Evolutionary conservation across 2,888 invertebrate species (phyloP).

Genomic region (Drosophila macrospina): DNA sequence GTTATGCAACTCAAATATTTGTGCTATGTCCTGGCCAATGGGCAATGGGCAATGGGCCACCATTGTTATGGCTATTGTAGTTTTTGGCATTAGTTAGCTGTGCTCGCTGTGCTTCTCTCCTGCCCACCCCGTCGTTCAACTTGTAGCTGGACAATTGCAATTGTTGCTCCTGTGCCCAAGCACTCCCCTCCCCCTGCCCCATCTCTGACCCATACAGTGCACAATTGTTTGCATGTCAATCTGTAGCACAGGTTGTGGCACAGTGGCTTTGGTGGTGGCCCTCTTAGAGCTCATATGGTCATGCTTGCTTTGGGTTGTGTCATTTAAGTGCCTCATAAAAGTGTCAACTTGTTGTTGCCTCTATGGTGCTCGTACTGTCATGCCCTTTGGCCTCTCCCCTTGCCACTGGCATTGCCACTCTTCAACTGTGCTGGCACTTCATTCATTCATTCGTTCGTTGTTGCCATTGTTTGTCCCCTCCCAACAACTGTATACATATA

Average conservation of each 20-base stretch:
- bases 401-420: conserved; percentile 7
- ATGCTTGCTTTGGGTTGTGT: conserved; percentile 74
- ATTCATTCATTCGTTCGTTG: conserved; percentile 61
- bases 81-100: conserved; percentile 58
- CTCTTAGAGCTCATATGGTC: conserved; percentile 50
- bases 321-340: conserved; percentile 83
- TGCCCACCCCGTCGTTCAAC: not conserved
- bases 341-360: conserved; percentile 79
- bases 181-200: not conserved
- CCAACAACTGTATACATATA: conserved; percentile 39
- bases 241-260: conserved; percentile 60
- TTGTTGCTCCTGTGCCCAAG: conserved; percentile 65
- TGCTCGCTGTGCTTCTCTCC: not conserved
- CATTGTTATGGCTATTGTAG: conserved; percentile 64
- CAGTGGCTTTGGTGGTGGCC: conserved; percentile 24
- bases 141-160: conserved; percentile 70
- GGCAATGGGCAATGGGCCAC: conserved; percentile 17
- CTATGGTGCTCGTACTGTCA: conserved; percentile 56
- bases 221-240: conserved; percentile 79
- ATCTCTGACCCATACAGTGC: not conserved
- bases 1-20: conserved; percentile 71
- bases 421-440: conserved; percentile 53
- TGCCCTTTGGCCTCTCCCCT: conserved; percentile 41
- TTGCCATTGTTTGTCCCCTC: conserved; percentile 56
- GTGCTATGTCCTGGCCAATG: conserved; percentile 43